A percentile compares a stretch with the other conserved stretches of the same genome.
phyloP scores from a whole-genome alignment of 2,888 invertebrate genomes.

The Omphaloscelis lunosa region DNA sequence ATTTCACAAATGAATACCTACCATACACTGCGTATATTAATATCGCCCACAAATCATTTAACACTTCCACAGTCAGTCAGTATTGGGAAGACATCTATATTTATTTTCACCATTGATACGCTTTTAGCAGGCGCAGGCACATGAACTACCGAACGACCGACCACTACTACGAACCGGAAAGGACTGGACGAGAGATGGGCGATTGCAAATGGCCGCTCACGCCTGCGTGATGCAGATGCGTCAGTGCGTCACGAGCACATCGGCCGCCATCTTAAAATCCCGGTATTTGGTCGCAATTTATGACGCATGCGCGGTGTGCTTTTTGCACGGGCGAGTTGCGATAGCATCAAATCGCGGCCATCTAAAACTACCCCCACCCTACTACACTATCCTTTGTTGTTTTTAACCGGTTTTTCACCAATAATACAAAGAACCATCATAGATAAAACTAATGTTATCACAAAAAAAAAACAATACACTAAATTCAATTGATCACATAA shows the following conservation, averaged over 20 bases:
- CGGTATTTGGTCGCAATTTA: background rate
- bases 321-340: background rate
- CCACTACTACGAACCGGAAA: background rate
- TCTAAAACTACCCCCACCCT: background rate
- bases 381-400: background rate
- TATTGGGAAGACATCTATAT: background rate
- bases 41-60: background rate
- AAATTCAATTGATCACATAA: too few species aligned
- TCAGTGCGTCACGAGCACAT: too few species aligned
- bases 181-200: background rate
- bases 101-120: too few species aligned
- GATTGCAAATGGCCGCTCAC: constrained; percentile 4
- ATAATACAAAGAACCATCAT: background rate
- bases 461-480: background rate
- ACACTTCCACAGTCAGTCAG: too few species aligned
- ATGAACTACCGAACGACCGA: background rate
- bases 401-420: too few species aligned
- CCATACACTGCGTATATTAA: background rate
- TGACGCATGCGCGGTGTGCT: background rate
- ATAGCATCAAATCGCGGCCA: background rate
- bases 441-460: background rate
- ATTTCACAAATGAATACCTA: too few species aligned
- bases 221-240: constrained; percentile 7
- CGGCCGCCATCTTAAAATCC: background rate
- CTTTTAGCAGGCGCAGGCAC: background rate